A percentile compares a stretch with the other conserved stretches of the same genome.
Evolutionary conservation across 35 echinoderm and acorn worm species (phyloP).

Genomic region (Chiridota heheva): DNA sequence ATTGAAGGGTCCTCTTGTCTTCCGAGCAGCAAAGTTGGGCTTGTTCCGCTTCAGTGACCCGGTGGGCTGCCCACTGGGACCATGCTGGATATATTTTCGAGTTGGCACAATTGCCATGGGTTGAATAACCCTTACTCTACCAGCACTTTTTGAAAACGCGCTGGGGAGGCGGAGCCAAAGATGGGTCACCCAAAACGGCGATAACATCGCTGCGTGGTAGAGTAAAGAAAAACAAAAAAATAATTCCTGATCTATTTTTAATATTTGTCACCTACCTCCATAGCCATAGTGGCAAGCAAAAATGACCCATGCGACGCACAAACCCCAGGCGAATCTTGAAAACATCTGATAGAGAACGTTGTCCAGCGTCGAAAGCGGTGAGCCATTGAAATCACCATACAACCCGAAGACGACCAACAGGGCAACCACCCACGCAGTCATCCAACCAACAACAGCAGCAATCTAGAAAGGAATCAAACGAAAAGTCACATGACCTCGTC

Average conservation of each 20-base stretch:
- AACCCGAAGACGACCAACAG: slow-evolving; percentile 16
- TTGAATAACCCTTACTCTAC: too few relatives aligned
- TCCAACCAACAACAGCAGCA: slow-evolving; percentile 17
- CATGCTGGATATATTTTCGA: too few relatives aligned
- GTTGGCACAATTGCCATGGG: too few relatives aligned
- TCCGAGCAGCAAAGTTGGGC: too few relatives aligned
- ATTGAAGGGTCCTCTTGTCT: not conserved
- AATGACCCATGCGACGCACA: slow-evolving; percentile 73
- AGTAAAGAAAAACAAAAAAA: too few relatives aligned
- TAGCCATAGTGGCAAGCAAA: slow-evolving; percentile 77
- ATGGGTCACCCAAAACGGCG: too few relatives aligned
- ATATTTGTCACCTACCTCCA: slow-evolving; percentile 45
- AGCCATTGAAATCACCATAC: slow-evolving; percentile 12
- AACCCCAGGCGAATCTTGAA: slow-evolving; percentile 74
- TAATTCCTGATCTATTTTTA: not conserved
- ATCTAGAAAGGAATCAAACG: too few relatives aligned
- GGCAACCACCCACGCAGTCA: not conserved
- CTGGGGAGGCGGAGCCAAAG: too few relatives aligned
- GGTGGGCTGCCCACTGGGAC: too few relatives aligned
- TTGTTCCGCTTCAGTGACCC: too few relatives aligned
- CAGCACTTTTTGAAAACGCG: too few relatives aligned
- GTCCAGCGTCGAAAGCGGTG: slow-evolving; percentile 12
- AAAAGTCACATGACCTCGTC: too few relatives aligned
- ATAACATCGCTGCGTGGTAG: not conserved
- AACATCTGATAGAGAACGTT: slow-evolving; percentile 55